Conservation (phyloP, 2,113 vertebrate species). For the Microtus montanus region DNA sequence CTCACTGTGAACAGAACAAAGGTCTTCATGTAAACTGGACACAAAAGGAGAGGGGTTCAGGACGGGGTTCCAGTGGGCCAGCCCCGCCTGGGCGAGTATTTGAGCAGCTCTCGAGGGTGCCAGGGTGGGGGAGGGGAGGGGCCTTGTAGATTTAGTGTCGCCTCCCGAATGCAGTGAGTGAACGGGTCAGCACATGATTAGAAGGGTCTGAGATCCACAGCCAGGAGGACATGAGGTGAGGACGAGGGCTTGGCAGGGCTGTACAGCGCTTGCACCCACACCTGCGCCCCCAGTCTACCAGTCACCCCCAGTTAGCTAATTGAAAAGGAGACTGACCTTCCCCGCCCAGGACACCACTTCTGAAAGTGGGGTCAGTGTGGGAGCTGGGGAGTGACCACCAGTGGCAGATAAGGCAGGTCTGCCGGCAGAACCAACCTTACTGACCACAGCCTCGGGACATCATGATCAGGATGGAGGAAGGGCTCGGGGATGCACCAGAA, state of each 20-base stretch:
- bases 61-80: constrained; percentile 20
- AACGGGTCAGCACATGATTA: constrained; percentile 47
- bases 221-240: background rate
- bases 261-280: background rate
- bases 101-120: background rate
- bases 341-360: background rate
- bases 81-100: background rate
- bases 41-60: background rate
- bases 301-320: background rate
- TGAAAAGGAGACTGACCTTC: background rate
- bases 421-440: background rate
- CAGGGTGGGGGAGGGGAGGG: background rate
- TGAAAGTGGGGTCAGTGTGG: background rate
- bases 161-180: background rate
- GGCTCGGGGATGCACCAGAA: background rate
- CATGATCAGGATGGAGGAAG: constrained; percentile 35
- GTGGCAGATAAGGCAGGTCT: background rate
- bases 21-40: background rate
- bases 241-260: background rate
- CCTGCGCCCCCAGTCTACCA: background rate
- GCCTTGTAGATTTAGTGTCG: background rate
- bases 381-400: background rate
- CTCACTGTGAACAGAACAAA: constrained; percentile 31
- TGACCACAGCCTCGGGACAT: background rate
- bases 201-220: background rate